These are phyloP conservation scores for Chromis chromis DNA, from an alignment of 2,797 vertebrate species.

Conservation along the genomic window DNA sequence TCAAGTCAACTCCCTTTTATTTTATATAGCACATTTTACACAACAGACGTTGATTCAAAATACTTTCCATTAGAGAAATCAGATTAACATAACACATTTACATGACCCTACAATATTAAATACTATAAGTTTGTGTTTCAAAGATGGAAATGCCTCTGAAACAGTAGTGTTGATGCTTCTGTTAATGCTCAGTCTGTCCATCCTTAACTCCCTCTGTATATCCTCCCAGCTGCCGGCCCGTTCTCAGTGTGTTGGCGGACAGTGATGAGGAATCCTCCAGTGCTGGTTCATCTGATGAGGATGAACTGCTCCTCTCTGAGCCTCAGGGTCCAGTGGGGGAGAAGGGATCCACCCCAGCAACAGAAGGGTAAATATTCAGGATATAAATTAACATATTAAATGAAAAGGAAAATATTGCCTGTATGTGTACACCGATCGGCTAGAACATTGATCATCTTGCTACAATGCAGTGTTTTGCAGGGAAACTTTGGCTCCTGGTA, in stretches of 20 bases:
- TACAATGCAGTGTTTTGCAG: too few relatives aligned
- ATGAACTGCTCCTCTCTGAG: constrained; percentile 83
- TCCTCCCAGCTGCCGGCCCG: constrained; percentile 67
- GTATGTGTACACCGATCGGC: not conserved
- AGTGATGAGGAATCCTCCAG: constrained; percentile 93
- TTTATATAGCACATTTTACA: not conserved
- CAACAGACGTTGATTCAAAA: not conserved
- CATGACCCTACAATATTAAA: too few relatives aligned
- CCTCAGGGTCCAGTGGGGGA: constrained; percentile 78
- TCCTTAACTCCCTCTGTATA: not conserved
- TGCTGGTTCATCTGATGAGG: constrained; percentile 90
- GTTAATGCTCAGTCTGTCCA: not conserved
- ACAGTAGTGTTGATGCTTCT: not conserved
- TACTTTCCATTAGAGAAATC: too few relatives aligned
- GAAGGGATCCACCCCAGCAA: constrained; percentile 59
- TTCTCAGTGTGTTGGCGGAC: constrained; percentile 87
- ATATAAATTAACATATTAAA: not conserved
- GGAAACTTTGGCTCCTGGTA: too few relatives aligned
- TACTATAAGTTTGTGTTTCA: not conserved
- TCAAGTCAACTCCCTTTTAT: too few relatives aligned
- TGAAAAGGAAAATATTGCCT: not conserved
- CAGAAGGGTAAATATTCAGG: constrained; percentile 84
- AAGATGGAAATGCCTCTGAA: not conserved
- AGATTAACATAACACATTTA: too few relatives aligned
- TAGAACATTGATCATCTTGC: too few relatives aligned